Percentiles rank a stretch among this genome's conserved stretches.
Evolutionary conservation across 1,140 invertebrate genomes (phyloP).

Genomic region (Tetranychus urticae): DNA sequence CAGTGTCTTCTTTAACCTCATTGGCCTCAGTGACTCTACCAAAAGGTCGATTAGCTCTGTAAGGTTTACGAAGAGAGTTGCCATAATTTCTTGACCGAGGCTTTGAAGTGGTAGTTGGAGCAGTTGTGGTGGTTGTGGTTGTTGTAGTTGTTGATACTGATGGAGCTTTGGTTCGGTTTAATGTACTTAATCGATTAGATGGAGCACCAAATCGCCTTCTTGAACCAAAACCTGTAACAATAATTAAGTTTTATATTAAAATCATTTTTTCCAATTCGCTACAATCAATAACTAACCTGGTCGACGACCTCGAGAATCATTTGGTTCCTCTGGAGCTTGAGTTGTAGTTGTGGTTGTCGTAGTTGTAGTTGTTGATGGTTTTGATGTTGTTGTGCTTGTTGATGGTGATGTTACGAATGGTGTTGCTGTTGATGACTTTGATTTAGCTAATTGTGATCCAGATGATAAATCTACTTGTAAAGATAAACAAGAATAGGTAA

Average conservation of each 20-base stretch:
- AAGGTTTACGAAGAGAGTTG: neutral
- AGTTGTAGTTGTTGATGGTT: neutral
- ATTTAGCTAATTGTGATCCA: no score
- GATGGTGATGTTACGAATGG: slow-evolving; percentile 1
- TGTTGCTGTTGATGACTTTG: neutral
- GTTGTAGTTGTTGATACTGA: slow-evolving; percentile 1
- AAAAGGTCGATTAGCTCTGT: neutral
- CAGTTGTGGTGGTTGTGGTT: neutral
- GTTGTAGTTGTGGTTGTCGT: slow-evolving; percentile 1
- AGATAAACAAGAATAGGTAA: no score
- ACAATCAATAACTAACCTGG: no score
- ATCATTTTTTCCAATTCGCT: no score
- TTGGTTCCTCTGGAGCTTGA: neutral
- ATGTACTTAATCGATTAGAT: neutral
- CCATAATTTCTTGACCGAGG: neutral
- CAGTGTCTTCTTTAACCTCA: no score
- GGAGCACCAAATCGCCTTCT: neutral
- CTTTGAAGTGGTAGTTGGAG: neutral
- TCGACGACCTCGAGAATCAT: neutral
- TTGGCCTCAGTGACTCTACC: neutral
- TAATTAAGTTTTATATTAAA: no score
- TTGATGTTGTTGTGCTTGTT: slow-evolving; percentile 5
- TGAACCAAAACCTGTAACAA: slow-evolving; percentile 1
- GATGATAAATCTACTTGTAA: no score
- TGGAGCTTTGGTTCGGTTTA: neutral